Percentiles rank a stretch among this genome's conserved stretches.
phyloP scores from a whole-genome alignment of 2,113 vertebrate genomes.

The Chlamydotis undulata region DNA sequence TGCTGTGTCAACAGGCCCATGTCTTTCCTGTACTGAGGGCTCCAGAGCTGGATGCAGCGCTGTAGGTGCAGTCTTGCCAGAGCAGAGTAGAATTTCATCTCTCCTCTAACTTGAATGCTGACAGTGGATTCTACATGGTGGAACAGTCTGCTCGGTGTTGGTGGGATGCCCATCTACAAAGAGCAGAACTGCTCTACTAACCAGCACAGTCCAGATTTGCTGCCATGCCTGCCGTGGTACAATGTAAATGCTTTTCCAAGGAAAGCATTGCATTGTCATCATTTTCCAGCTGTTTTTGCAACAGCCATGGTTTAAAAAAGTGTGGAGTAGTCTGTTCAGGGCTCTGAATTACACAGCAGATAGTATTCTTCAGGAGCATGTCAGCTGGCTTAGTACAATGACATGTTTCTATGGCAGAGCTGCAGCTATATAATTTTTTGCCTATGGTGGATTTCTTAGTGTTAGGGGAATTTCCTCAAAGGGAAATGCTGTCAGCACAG shows the following conservation, averaged over 20 bases:
- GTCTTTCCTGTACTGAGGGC: too few species aligned
- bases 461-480: background rate
- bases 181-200: background rate
- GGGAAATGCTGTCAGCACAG: background rate
- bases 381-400: background rate
- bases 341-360: constrained; percentile 25
- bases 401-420: background rate
- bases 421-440: background rate
- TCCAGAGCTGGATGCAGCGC: too few species aligned
- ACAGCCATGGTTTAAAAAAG: background rate
- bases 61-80: too few species aligned
- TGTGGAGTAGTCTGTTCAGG: background rate
- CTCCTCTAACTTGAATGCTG: background rate
- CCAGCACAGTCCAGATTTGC: background rate
- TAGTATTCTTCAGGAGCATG: background rate
- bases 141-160: background rate
- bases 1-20: too few species aligned
- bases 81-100: too few species aligned
- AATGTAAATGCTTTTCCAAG: background rate
- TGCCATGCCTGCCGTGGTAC: background rate
- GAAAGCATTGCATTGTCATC: background rate
- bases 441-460: background rate
- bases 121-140: background rate
- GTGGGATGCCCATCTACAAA: background rate
- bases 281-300: background rate